Evolutionary conservation across 1,140 invertebrate genomes (phyloP).

Genomic region (Drosophila oshimai): DNA sequence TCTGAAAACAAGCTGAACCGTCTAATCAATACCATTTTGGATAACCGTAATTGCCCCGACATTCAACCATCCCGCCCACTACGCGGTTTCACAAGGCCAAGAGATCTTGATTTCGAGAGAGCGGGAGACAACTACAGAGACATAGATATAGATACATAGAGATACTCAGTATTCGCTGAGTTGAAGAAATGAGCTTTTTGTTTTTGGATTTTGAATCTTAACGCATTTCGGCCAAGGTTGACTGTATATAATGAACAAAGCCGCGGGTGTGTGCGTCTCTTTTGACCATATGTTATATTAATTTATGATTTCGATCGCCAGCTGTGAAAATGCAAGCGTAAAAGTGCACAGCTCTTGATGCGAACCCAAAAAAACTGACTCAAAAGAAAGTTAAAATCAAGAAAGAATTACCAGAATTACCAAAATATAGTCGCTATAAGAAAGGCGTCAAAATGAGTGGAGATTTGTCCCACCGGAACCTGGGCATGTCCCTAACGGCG

Average conservation of each 20-base stretch:
- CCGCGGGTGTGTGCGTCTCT: constrained; percentile 18
- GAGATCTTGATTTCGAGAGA: background rate
- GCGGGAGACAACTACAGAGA: background rate
- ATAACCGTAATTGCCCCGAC: constrained; percentile 13
- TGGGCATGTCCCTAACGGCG: constrained; percentile 10
- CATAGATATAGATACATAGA: background rate
- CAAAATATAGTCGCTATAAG: background rate
- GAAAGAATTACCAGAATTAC: background rate
- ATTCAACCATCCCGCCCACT: constrained; percentile 18
- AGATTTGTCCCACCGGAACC: background rate
- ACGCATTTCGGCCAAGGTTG: constrained; percentile 73
- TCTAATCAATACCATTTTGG: constrained; percentile 24
- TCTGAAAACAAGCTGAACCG: constrained; percentile 3
- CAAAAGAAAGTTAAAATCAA: constrained; percentile 23
- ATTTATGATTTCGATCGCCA: constrained; percentile 35
- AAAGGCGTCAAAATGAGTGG: background rate
- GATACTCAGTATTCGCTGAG: constrained; percentile 47
- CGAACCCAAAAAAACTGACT: constrained; percentile 21
- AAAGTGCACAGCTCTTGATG: constrained; percentile 33
- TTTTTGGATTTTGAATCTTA: constrained; percentile 28
- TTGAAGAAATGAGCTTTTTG: constrained; percentile 36
- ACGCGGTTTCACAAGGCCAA: constrained; percentile 13
- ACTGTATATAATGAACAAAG: constrained; percentile 55
- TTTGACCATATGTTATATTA: constrained; percentile 57
- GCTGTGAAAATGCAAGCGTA: constrained; percentile 60